A percentile compares a stretch with the other conserved stretches of the same genome.
Evolutionary conservation across 2,888 invertebrate species (phyloP).

Genomic region (Euplexia lucipara): DNA sequence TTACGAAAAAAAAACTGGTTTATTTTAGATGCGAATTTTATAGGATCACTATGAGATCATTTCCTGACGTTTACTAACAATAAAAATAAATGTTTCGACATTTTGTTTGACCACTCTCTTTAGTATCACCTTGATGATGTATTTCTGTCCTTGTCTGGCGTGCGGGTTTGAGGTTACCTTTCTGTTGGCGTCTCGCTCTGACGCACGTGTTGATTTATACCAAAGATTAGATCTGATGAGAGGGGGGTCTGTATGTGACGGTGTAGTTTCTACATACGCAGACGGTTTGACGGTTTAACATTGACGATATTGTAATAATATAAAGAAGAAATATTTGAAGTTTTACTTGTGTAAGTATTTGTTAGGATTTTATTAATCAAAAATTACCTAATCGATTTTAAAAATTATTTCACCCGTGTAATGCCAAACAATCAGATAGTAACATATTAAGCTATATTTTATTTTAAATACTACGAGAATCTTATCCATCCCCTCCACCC

Average conservation of each 20-base stretch:
- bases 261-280: constrained; percentile 35
- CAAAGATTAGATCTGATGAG: constrained; percentile 78
- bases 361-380: too few species aligned
- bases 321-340: too few species aligned
- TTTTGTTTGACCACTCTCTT: constrained; percentile 82
- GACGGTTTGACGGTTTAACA: constrained; percentile 4
- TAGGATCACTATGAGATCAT: constrained; percentile 79
- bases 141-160: constrained; percentile 74
- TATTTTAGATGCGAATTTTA: constrained; percentile 69
- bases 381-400: too few species aligned
- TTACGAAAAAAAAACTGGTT: constrained; percentile 57
- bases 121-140: constrained; percentile 82
- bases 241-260: constrained; percentile 20
- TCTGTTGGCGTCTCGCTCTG: constrained; percentile 74
- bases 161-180: constrained; percentile 66
- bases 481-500: too few species aligned
- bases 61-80: constrained; percentile 81
- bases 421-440: too few species aligned
- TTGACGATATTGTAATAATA: too few species aligned
- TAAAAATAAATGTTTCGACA: constrained; percentile 80
- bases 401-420: too few species aligned
- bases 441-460: too few species aligned
- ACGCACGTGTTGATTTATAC: constrained; percentile 81
- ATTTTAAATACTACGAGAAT: too few species aligned
- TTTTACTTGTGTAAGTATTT: too few species aligned